A percentile compares a stretch with the other conserved stretches of the same genome.
Conservation (phyloP, 2,888 invertebrate genomes). For the Muschampia plurimacula region DNA sequence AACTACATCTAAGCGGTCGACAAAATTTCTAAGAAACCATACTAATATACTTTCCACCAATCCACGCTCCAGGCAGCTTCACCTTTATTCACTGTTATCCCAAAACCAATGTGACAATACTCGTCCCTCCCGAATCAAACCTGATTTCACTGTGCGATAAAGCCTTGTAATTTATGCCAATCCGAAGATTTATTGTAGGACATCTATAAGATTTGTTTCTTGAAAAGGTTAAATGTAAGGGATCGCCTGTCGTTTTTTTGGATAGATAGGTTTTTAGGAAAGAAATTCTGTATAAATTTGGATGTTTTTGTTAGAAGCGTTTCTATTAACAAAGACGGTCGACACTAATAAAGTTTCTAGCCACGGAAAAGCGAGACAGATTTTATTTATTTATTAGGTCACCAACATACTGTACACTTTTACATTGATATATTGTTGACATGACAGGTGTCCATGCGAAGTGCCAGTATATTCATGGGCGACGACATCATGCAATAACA, state of each 20-base stretch:
- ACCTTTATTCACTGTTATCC: background rate
- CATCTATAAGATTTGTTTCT: constrained; percentile 8
- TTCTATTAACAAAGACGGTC: no score
- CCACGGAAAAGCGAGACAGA: no score
- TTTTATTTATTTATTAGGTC: no score
- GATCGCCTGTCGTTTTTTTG: background rate
- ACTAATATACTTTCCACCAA: background rate
- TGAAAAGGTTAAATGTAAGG: constrained; percentile 13
- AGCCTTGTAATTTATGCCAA: constrained; percentile 10
- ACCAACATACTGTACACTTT: no score
- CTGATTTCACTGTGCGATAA: constrained; percentile 4
- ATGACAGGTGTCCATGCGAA: no score
- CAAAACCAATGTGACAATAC: constrained; percentile 5
- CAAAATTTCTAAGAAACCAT: background rate
- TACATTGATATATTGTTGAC: no score
- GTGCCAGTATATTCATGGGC: no score
- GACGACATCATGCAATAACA: no score
- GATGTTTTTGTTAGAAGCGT: no score
- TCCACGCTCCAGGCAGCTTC: no score
- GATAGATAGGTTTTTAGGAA: background rate
- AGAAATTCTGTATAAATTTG: background rate
- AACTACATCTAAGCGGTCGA: no score
- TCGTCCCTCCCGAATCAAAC: constrained; percentile 7
- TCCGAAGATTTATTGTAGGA: constrained; percentile 8
- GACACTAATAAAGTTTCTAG: no score